Evolutionary conservation across 2,888 invertebrate genomes (phyloP).

Genomic region (Spilosoma lubricipeda): DNA sequence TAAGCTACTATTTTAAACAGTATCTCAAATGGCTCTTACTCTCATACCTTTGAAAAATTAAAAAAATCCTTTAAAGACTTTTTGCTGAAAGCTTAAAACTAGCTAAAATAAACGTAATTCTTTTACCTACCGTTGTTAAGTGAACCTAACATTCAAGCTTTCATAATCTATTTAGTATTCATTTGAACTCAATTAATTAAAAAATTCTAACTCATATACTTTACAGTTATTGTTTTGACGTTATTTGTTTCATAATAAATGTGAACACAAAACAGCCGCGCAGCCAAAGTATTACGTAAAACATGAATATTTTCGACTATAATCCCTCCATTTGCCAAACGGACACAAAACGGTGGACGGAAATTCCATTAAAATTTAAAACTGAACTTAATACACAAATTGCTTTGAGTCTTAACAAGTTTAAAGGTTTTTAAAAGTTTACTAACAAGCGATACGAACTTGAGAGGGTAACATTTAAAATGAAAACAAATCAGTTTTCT

Average conservation of each 20-base stretch:
- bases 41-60: background rate
- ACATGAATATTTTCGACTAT: conserved; percentile 19
- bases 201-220: no score
- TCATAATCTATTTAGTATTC: no score
- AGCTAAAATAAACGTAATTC: no score
- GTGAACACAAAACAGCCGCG: background rate
- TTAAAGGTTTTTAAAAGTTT: conserved; percentile 33
- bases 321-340: conserved; percentile 32
- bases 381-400: conserved; percentile 31
- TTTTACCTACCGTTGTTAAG: no score
- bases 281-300: conserved; percentile 1
- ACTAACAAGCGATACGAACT: conserved; percentile 15
- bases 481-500: conserved; percentile 26
- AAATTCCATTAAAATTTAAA: conserved; percentile 30
- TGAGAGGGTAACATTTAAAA: conserved; percentile 20
- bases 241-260: background rate
- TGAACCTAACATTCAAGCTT: no score
- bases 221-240: no score
- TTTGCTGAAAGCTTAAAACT: no score
- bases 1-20: no score
- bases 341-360: conserved; percentile 11
- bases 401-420: conserved; percentile 26
- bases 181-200: no score
- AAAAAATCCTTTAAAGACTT: background rate
- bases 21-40: background rate